Conservation (phyloP, 2,113 vertebrate species). For the Tupaia tana region DNA sequence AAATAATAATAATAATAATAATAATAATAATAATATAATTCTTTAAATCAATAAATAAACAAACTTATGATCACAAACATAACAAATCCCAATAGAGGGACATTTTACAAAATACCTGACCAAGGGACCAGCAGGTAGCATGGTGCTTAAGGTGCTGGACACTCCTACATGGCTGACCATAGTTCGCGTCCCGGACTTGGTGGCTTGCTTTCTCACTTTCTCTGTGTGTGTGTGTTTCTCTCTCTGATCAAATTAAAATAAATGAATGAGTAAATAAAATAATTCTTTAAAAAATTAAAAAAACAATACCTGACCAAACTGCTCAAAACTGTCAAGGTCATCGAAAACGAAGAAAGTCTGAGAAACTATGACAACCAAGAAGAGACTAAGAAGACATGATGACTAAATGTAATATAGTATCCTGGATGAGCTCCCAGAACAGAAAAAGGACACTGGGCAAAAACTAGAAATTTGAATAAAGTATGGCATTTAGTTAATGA, state of each 20-base stretch:
- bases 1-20: too few relatives aligned
- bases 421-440: not conserved
- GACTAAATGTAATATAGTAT: not conserved
- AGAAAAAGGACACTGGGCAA: not conserved
- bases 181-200: too few relatives aligned
- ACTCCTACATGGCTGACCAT: too few relatives aligned
- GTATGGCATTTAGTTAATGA: not conserved
- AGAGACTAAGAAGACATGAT: not conserved
- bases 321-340: not conserved
- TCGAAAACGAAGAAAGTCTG: constrained; percentile 1
- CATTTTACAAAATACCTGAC: not conserved
- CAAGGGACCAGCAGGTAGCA: not conserved
- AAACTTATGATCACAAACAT: not conserved
- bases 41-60: not conserved
- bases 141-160: too few relatives aligned
- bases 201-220: too few relatives aligned
- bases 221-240: too few relatives aligned
- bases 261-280: too few relatives aligned
- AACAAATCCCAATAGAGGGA: not conserved
- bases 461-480: not conserved
- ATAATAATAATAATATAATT: too few relatives aligned
- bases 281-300: too few relatives aligned
- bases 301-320: not conserved
- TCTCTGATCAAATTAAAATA: too few relatives aligned
- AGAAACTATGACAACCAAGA: not conserved